Evolutionary conservation across 2,113 vertebrate species (phyloP), one percentile per base, ranked within the genome.

Genomic region (Nerophis lumbriciformis): DNA sequence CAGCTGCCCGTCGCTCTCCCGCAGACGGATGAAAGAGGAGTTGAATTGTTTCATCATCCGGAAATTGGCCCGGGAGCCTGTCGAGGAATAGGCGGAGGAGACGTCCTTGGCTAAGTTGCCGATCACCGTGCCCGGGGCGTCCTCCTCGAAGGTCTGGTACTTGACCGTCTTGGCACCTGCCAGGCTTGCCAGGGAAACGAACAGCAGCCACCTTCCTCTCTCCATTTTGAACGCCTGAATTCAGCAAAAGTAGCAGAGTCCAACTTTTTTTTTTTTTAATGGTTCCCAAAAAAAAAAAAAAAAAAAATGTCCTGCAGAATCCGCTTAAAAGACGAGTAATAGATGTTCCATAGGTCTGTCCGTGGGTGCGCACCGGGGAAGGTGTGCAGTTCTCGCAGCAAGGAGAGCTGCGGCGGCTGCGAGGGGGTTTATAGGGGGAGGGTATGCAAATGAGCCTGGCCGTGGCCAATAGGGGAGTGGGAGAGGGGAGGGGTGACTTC

Each of bases 1-100:
- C 86, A 99, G 92, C 87, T 95, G 94, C 44, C 96, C 96, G 78
- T 99, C 95, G 68, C 90, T 92, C 83, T 97, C 96, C 55, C 95
- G 78, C 63, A 98, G 91, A 14, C 90, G 86, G 64, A 98, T 89
- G 77, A 95, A 90, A 61, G 96, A 97, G 54, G 92, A 93, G 88
- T 99, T 99, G 86, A 95, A 93, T 87, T 94, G 94, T 83, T 94
- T 93, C 96, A 99, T 95, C 90, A 97, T 91, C 78, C 94, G 92
- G 88, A 98, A 99, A 84, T 83, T 92, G 81, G 79, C 93, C 74
- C 91, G 91, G 78, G 90, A 91, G 51, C 89, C 89, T 19, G 59
- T 69, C 6, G 71, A 52, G 2, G 74, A 56, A 6, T 91, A 84
- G 15, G 88, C 83, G 16, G 88, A 79, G 47, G 92, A 90, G 81